A percentile compares a stretch with the other conserved stretches of the same genome.
phyloP scores from a whole-genome alignment of 2,113 vertebrate genomes.

The Mystacornis crossleyi region DNA sequence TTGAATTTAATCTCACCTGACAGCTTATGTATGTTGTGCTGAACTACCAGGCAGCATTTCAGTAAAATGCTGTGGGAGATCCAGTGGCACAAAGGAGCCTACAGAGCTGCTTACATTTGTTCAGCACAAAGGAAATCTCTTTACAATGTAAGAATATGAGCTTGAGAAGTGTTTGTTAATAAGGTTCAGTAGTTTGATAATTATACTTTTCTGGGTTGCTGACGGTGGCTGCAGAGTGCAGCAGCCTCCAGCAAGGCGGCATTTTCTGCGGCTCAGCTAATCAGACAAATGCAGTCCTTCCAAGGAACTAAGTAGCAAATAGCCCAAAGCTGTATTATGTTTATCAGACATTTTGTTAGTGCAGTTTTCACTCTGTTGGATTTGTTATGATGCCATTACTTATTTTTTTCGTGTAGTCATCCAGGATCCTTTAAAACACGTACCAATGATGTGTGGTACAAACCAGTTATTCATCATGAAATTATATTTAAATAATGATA shows the following conservation, averaged over 20 bases:
- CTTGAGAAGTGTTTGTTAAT: background rate
- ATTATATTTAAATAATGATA: background rate
- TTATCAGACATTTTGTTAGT: constrained; percentile 26
- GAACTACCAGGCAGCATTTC: background rate
- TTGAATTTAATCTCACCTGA: background rate
- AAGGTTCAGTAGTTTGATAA: background rate
- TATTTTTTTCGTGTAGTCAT: background rate
- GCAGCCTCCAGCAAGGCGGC: constrained; percentile 12
- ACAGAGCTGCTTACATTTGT: background rate
- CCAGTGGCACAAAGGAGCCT: background rate
- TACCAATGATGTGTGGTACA: background rate
- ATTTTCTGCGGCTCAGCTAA: constrained; percentile 13
- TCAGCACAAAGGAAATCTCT: background rate
- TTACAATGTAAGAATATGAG: background rate
- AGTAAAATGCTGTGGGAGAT: background rate
- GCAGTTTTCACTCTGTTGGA: background rate
- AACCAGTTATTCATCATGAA: background rate
- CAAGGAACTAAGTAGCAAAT: constrained; percentile 1
- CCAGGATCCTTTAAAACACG: background rate
- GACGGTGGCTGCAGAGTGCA: constrained; percentile 3
- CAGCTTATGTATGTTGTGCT: background rate
- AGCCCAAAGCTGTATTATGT: constrained; percentile 26
- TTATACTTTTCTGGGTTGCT: constrained; percentile 24
- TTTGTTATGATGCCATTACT: background rate
- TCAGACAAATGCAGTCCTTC: constrained; percentile 37